These are phyloP conservation scores for Oligia strigilis DNA, from an alignment of 2,888 invertebrate genomes.

Conservation along the genomic window DNA sequence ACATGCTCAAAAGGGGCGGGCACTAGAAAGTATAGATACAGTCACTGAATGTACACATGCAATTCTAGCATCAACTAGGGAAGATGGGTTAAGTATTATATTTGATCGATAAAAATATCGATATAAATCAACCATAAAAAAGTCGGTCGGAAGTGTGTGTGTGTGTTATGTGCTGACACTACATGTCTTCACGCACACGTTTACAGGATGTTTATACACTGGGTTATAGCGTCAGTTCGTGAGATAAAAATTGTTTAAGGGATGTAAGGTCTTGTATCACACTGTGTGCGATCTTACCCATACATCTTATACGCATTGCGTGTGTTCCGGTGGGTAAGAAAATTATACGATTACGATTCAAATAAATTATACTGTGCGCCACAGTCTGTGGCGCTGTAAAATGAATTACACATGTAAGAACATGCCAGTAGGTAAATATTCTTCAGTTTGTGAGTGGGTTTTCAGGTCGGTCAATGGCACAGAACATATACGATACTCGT, in stretches of 20 bases:
- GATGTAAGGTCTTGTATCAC: slow-evolving; percentile 39
- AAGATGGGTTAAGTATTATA: too few species aligned
- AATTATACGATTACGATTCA: slow-evolving; percentile 11
- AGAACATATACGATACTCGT: too few species aligned
- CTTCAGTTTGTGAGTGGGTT: not conserved
- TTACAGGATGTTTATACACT: not conserved
- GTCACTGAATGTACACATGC: too few species aligned
- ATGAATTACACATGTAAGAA: not conserved
- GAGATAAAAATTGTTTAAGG: not conserved
- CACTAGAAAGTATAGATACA: too few species aligned
- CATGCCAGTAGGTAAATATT: not conserved
- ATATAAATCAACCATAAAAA: too few species aligned
- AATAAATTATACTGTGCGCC: not conserved
- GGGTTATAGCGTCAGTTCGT: not conserved
- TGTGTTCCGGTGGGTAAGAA: slow-evolving; percentile 34
- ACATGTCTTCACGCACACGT: not conserved
- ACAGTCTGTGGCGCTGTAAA: not conserved
- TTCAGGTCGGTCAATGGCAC: too few species aligned
- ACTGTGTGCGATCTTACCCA: slow-evolving; percentile 8
- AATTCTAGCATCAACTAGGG: too few species aligned
- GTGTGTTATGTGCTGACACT: too few species aligned
- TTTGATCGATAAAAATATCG: too few species aligned
- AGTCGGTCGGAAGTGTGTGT: too few species aligned
- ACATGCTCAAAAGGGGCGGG: too few species aligned
- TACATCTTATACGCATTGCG: not conserved